phyloP scores from a whole-genome alignment of 2,113 vertebrate genomes.

The Merops nubicus region DNA sequence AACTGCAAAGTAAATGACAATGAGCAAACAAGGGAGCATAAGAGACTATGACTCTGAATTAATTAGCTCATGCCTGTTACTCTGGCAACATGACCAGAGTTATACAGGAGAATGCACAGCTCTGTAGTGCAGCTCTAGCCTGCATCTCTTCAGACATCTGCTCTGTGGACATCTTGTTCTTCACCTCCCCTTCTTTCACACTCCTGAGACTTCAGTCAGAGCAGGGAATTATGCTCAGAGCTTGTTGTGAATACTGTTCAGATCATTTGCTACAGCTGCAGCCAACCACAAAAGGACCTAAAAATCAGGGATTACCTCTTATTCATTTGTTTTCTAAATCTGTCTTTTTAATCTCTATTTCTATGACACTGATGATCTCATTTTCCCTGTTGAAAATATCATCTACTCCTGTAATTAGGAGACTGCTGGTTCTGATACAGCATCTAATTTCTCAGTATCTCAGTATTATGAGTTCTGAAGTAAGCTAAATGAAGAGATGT shows the following conservation, averaged over 20 bases:
- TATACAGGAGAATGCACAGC: background rate
- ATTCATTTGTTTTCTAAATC: conserved; percentile 57
- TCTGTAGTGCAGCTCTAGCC: background rate
- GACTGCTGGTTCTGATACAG: conserved; percentile 26
- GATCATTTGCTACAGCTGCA: conserved; percentile 43
- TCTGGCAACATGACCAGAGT: background rate
- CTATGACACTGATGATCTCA: conserved; percentile 61
- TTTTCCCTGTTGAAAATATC: conserved; percentile 49
- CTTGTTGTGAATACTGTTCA: background rate
- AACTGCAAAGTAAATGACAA: background rate
- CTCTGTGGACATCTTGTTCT: background rate
- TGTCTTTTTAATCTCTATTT: conserved; percentile 49
- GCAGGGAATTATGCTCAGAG: background rate
- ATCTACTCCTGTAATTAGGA: conserved; percentile 45
- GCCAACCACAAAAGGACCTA: conserved; percentile 33
- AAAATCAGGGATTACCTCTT: conserved; percentile 55
- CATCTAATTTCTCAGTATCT: conserved; percentile 19
- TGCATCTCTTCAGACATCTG: background rate
- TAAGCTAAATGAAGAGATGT: background rate
- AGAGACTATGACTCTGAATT: background rate
- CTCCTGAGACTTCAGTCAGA: conserved; percentile 3
- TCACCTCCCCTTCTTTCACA: background rate
- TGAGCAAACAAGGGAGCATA: background rate
- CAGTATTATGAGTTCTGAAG: background rate
- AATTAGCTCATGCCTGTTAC: background rate